phyloP scores from a whole-genome alignment of 2,113 vertebrate genomes.

The Clarias magur region DNA sequence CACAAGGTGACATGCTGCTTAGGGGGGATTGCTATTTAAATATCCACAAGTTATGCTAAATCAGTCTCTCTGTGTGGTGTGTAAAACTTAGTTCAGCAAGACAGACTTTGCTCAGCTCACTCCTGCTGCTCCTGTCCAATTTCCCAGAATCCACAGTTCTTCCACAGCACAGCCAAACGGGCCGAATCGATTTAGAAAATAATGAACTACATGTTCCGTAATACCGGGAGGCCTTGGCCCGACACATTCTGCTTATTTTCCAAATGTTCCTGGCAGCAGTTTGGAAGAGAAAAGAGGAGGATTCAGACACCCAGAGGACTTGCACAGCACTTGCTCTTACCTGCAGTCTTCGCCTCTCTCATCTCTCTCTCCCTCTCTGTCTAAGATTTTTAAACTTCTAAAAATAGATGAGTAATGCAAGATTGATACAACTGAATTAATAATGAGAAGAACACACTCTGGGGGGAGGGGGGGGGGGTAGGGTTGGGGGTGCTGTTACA shows the following conservation, averaged over 20 bases:
- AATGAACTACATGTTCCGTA: conserved; percentile 47
- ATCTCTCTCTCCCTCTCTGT: not conserved
- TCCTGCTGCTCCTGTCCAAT: conserved; percentile 27
- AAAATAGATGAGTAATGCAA: conserved; percentile 18
- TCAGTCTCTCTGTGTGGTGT: not conserved
- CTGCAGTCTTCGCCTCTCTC: not conserved
- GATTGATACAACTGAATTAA: conserved; percentile 4
- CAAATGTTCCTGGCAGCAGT: conserved; percentile 41
- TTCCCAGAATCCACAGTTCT: conserved; percentile 27
- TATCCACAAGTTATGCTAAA: conserved; percentile 19
- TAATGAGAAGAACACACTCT: not conserved
- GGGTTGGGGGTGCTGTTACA: not conserved
- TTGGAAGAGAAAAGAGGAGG: conserved; percentile 30
- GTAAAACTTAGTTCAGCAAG: not conserved
- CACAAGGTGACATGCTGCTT: not conserved
- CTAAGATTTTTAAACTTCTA: conserved; percentile 8
- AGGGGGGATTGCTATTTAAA: not conserved
- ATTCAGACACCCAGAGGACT: conserved; percentile 24
- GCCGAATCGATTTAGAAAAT: conserved; percentile 51
- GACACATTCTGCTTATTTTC: conserved; percentile 49
- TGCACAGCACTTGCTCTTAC: conserved; percentile 29
- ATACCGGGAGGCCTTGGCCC: conserved; percentile 41
- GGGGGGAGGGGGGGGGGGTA: no score
- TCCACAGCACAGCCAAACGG: conserved; percentile 11
- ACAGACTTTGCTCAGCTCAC: conserved; percentile 5